Evolutionary conservation across 2,888 invertebrate genomes (phyloP).

Genomic region (Sarcophaga carnaria): DNA sequence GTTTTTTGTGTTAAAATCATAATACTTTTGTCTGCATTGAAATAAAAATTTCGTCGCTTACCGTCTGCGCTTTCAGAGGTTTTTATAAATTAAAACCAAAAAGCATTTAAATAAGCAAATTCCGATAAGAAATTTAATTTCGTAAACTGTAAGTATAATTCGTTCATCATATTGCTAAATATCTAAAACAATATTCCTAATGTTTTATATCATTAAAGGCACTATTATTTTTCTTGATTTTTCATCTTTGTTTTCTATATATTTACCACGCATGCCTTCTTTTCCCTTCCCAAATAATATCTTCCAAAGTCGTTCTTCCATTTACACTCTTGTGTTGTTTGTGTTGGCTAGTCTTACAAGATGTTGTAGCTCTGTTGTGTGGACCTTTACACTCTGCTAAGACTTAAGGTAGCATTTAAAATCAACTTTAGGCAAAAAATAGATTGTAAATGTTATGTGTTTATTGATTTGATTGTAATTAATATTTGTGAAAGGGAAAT

Average conservation of each 20-base stretch:
- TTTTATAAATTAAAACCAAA: neutral
- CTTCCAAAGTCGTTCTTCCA: neutral
- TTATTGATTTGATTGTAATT: too few species aligned
- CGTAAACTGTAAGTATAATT: neutral
- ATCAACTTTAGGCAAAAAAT: too few species aligned
- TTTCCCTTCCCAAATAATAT: neutral
- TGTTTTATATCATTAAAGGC: neutral
- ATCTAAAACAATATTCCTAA: neutral
- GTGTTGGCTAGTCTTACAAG: neutral
- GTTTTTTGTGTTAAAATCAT: neutral
- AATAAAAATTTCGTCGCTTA: neutral
- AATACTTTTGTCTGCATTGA: neutral
- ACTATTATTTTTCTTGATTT: neutral
- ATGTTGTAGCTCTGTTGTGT: neutral
- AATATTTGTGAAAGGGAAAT: too few species aligned
- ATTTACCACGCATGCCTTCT: slow-evolving; percentile 32
- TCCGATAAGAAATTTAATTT: neutral
- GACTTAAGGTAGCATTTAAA: slow-evolving; percentile 1
- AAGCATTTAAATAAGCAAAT: neutral
- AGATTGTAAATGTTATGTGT: too few species aligned
- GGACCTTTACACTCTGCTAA: slow-evolving; percentile 20
- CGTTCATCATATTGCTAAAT: neutral
- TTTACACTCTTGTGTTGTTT: neutral
- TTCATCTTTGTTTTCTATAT: neutral
- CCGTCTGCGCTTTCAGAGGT: neutral